Percentiles rank a stretch among this genome's conserved stretches.
phyloP scores from a whole-genome alignment of 2,113 vertebrate genomes.

The Sceloporus tristichus region DNA sequence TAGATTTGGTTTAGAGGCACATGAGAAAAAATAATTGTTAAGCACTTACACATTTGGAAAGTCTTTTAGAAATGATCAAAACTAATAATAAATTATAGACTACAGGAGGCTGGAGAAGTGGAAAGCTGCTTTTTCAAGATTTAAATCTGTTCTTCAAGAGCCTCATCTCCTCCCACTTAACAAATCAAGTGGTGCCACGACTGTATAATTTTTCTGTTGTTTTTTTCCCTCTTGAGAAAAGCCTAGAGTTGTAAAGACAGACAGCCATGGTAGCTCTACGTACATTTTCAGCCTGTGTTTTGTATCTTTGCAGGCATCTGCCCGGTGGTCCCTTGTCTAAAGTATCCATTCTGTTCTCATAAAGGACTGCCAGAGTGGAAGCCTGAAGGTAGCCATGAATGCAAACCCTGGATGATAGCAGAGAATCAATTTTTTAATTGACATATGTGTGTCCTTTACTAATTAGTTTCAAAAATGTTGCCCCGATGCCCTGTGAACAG shows the following conservation, averaged over 20 bases:
- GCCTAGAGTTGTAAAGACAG: constrained; percentile 11
- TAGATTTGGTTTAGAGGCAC: neutral
- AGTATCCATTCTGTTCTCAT: neutral
- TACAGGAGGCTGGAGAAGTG: constrained; percentile 56
- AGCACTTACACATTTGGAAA: neutral
- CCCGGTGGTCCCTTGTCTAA: neutral
- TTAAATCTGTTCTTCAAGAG: constrained; percentile 27
- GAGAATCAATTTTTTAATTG: neutral
- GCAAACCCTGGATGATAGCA: neutral
- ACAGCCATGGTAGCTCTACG: neutral
- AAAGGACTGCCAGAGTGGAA: neutral
- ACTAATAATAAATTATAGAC: constrained; percentile 31
- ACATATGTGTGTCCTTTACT: neutral
- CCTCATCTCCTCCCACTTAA: neutral
- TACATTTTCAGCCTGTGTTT: neutral
- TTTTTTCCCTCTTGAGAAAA: constrained; percentile 55
- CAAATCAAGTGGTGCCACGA: constrained; percentile 8
- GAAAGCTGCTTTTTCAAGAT: constrained; percentile 57
- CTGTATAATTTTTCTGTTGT: constrained; percentile 38
- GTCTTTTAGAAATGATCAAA: constrained; percentile 14
- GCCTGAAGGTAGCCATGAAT: neutral
- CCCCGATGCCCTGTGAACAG: neutral
- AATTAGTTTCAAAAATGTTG: neutral
- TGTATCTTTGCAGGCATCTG: neutral
- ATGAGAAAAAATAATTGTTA: neutral